Conservation (phyloP, 1,140 invertebrate genomes). For the Lordiphosa clarofinis region DNA sequence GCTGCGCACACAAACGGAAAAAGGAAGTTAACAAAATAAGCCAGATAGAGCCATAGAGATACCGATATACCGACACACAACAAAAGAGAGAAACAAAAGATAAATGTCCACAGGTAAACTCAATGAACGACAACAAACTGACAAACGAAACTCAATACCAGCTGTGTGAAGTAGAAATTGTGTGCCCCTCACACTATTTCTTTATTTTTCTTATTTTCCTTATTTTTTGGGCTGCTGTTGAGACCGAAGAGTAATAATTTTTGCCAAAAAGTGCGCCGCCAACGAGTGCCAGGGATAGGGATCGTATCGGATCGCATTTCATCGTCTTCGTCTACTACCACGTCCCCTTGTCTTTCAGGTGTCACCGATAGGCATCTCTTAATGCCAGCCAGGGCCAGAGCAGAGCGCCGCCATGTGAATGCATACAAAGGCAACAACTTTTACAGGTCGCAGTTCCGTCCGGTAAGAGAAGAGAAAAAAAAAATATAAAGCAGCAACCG, state of each 20-base stretch:
- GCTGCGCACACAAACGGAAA: conserved; percentile 54
- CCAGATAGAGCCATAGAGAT: conserved; percentile 71
- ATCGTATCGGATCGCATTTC: conserved; percentile 76
- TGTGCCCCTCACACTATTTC: conserved; percentile 9
- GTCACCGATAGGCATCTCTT: conserved; percentile 78
- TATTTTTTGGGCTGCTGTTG: conserved; percentile 10
- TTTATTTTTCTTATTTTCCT: neutral
- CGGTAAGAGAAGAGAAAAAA: conserved; percentile 10
- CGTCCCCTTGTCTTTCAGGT: conserved; percentile 57
- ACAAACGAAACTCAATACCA: conserved; percentile 49
- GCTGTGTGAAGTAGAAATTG: conserved; percentile 37
- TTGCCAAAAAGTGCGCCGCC: conserved; percentile 45
- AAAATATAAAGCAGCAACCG: conserved; percentile 33
- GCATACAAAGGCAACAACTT: conserved; percentile 54
- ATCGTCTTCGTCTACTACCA: conserved; percentile 54
- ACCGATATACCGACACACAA: conserved; percentile 21
- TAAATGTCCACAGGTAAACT: conserved; percentile 57
- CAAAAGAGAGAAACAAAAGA: conserved; percentile 46
- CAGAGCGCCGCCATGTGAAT: conserved; percentile 52
- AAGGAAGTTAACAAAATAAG: conserved; percentile 77
- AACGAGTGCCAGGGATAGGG: conserved; percentile 58
- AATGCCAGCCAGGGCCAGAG: conserved; percentile 40
- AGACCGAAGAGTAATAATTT: conserved; percentile 60
- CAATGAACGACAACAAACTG: conserved; percentile 28
- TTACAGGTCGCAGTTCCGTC: conserved; percentile 12